Evolutionary conservation across 1,140 invertebrate genomes (phyloP).

Genomic region (Ceratina japonica): DNA sequence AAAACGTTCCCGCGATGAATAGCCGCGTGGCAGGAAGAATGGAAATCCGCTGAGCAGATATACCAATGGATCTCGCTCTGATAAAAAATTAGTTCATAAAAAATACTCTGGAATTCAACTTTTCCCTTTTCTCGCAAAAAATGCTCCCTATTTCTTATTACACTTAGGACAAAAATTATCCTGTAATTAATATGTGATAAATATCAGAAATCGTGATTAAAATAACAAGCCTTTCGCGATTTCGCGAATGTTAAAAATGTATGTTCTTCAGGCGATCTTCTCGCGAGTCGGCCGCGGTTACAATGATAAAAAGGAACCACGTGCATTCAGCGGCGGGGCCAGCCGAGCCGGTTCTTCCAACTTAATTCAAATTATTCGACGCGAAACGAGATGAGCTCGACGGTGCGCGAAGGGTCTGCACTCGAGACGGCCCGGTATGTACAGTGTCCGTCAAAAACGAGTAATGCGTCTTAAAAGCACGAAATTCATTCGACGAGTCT

Average conservation of each 20-base stretch:
- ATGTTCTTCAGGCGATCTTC: no score
- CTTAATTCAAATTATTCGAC: constrained; percentile 12
- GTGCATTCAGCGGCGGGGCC: not conserved
- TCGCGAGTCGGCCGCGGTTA: not conserved
- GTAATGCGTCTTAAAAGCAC: no score
- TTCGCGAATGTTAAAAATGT: not conserved
- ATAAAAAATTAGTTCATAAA: no score
- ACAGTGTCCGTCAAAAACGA: not conserved
- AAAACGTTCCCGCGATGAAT: not conserved
- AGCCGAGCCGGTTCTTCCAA: not conserved
- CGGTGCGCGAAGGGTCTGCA: constrained; percentile 11
- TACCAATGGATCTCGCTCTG: no score
- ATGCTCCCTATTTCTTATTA: no score
- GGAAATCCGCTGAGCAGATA: no score
- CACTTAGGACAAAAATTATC: no score
- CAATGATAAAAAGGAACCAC: not conserved
- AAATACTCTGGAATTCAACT: no score
- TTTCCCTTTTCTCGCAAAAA: no score
- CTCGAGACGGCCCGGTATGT: constrained; percentile 33
- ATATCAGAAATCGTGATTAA: no score
- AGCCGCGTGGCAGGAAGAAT: not conserved
- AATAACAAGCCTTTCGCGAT: not conserved
- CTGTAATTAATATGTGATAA: no score
- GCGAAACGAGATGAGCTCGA: constrained; percentile 7
- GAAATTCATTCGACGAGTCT: no score